These are phyloP conservation scores for Perca schrenkii DNA, from an alignment of 2,113 vertebrate genomes.

Conservation along the genomic window DNA sequence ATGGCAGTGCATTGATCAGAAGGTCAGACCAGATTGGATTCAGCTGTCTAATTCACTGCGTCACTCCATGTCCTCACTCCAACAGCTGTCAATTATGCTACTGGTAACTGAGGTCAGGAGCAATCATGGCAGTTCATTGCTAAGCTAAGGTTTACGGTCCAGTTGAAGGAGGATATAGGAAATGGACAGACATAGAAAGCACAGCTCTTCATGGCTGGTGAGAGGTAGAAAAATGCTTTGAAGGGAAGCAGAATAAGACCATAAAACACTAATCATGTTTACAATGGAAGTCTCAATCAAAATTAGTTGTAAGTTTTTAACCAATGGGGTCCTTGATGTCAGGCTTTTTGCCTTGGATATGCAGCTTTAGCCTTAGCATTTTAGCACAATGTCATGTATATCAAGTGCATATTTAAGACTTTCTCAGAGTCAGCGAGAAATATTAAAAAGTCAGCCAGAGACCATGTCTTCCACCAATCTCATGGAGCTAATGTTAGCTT, in stretches of 20 bases:
- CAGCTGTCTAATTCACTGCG: constrained; percentile 45
- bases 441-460: neutral
- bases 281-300: neutral
- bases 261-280: neutral
- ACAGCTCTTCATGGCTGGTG: neutral
- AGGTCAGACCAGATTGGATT: constrained; percentile 60
- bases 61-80: constrained; percentile 41
- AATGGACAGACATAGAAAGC: neutral
- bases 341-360: neutral
- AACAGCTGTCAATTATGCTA: constrained; percentile 56
- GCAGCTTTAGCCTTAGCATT: neutral
- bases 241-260: neutral
- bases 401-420: neutral
- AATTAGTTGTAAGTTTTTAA: neutral
- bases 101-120: constrained; percentile 42
- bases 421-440: neutral
- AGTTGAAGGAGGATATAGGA: neutral
- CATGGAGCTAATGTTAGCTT: no score
- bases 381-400: no score
- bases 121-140: constrained; percentile 34
- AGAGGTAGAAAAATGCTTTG: neutral
- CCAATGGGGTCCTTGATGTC: neutral
- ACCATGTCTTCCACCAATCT: no score
- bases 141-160: neutral
- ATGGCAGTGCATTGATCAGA: constrained; percentile 63